Base-by-base conservation (phyloP, 37 sponge, comb jelly and placozoan species). In the Spongilla lacustris region DNA sequence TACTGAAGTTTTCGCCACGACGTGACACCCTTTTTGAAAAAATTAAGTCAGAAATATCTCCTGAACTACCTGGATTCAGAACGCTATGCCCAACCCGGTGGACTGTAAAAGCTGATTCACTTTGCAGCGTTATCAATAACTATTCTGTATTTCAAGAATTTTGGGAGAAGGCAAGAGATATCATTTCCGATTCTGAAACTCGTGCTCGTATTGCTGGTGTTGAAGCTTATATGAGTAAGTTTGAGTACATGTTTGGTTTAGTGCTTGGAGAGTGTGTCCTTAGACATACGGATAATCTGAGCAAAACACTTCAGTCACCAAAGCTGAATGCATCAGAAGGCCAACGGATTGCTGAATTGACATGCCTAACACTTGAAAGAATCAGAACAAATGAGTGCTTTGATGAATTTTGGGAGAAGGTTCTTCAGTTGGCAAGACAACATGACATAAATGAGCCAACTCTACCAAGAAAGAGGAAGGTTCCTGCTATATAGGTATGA, bases 271-370 rank as follows among this genome's bases (percentile, higher is more conserved):
- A 88, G 35, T 72, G 83, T 24, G 37, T 88, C 13, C 72, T 88
- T 74, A 67, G 75, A 36, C 86, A 86, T 50, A 86, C 79, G 70
- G 79, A 86, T 50, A 77, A 86, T 36, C 66, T 77, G 13, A 88
- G 89, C 72, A 88, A 83, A 68, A 88, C 78, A 9, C 83, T 88
- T 4, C 89, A 89, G 32, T 84, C 58, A n/a, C n/a, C n/a, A n/a
- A n/a, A n/a, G n/a, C n/a, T n/a, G n/a, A n/a, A 80, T 73, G 84
- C 84, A 24, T 67, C 74, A 22, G 84, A 89, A 49, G 89, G 66
- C 32, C 84, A 82, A 22, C 58, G 69, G 0, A 35, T 82, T 37
- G 89, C 89, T 69, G 46, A 82, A n/a, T 73, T 88, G 19, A 88
- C 89, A n/a, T 74, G 68, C 58, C 50, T 76, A 25, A 83, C 84